Base-by-base conservation (phyloP, 2,113 vertebrate species). In the Parus major region DNA sequence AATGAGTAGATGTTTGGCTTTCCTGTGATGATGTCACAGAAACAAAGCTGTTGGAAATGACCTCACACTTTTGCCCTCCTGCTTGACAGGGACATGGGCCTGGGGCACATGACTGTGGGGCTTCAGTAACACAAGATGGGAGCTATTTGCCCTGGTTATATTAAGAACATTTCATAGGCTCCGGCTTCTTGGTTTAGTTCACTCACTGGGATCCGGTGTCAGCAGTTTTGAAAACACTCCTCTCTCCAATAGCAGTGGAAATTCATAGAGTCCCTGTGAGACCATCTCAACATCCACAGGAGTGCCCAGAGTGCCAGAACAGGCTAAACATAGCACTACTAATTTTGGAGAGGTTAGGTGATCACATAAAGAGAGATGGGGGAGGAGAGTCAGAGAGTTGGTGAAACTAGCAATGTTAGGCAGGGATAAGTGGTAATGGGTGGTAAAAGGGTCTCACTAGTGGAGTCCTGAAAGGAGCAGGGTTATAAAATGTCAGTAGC, bases 101-200 rank as follows among this genome's bases (percentile, higher is more conserved):
- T 8, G 10, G 83, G 72, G 83, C 96, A 92, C 75, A 93, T 96
- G 95, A 96, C 94, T 53, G 53, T 2, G 5, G 53, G 66, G 60
- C 80, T 97, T 94, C 1, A 0, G 97, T 97, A 97, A 97, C 90
- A 93, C 71, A 93, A 97, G 92, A 95, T 94, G 91, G 65, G 81
- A 96, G 57, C 90, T 92, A 94, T 94, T 97, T 17, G 10, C 90
- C 59, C 46, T 0, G 6, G 77, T 95, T 97, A 97, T 96, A 96
- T 96, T 97, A 97, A 94, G 96, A 96, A 94, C 93, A 94, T 80
- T 95, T 93, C 92, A 84, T 81, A 91, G 88, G 88, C 94, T 88
- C 82, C 3, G 7, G 71, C 64, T 90, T 92, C 95, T 89, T 83
- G 70, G 53, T 94, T 93, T 90, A 92, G 93, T 92, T 95, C n/a